Base-by-base conservation (phyloP, 1,140 invertebrate species). In the Reticulitermes speratus region DNA sequence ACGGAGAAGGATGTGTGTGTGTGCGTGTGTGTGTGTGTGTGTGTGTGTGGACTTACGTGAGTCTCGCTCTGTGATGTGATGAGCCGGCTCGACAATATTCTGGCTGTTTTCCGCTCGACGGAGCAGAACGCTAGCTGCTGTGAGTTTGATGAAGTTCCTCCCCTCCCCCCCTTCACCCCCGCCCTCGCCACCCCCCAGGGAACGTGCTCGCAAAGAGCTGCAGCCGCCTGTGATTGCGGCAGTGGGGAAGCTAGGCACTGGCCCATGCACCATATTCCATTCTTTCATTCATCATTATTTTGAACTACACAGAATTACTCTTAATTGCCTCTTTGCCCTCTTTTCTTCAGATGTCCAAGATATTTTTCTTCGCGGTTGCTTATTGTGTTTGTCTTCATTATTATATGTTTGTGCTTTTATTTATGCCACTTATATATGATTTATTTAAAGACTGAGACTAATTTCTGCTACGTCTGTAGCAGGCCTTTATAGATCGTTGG, bases 51-150 rank as follows among this genome's bases (percentile, higher is more conserved):
- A 59, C 55, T 59, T 59, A 59, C 55, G 55, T 23, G 55, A 23
- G 65, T 30, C 65, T 75, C 25, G 7, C 65, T 75, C 65, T 75
- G 65, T 75, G 25, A 75, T 75, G 65, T 75, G 65, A 75, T 75
- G 65, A 75, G 65, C 65, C 48, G n/a, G 83, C n/a, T 55, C 83
- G 83, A 84, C 83, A 84, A 84, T 84, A 84, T 84, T 84, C 83
- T 52, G 30, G 44, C 83, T 52, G 83, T 84, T 84, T 84, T 84
- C 83, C 48, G 83, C 83, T 84, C 83, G 12, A 23, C 83, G 83
- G 83, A 84, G 83, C 83, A 25, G 83, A 84, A 84, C 48, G 83
- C 44, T 45, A 30, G 44, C 48, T 84, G 48, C 83, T 75, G 65
- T 75, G 83, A 84, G 48, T 84, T 84, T 84, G 83, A 84, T 84